A percentile compares a stretch with the other conserved stretches of the same genome.
Evolutionary conservation across 2,797 vertebrate species (phyloP).

Genomic region (Cebuella pygmaea): DNA sequence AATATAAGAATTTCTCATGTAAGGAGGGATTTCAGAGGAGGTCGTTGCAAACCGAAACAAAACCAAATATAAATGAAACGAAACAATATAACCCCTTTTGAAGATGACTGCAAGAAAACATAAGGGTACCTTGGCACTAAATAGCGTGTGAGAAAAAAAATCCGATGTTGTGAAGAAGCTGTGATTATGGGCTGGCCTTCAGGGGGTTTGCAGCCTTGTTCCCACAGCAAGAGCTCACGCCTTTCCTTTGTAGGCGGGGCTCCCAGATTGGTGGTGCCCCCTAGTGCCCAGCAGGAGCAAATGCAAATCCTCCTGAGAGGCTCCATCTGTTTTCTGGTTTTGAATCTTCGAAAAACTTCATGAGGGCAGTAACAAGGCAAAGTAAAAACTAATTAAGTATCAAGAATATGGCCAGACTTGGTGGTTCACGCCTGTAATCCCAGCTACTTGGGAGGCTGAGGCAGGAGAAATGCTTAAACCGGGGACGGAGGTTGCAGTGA

Average conservation of each 20-base stretch:
- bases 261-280: neutral
- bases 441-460: neutral
- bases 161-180: neutral
- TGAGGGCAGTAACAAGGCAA: neutral
- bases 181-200: fast-evolving
- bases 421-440: neutral
- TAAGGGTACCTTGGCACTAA: neutral
- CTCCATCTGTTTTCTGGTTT: neutral
- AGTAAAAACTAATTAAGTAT: neutral
- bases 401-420: neutral
- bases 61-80: neutral
- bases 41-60: neutral
- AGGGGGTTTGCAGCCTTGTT: neutral
- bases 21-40: neutral
- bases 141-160: neutral
- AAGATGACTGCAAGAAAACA: neutral
- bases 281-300: neutral
- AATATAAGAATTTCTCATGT: neutral
- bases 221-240: neutral
- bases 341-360: neutral
- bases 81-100: neutral
- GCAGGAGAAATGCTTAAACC: neutral
- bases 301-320: neutral
- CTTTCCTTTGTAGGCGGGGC: neutral
- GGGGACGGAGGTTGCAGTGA: neutral